A percentile compares a stretch with the other conserved stretches of the same genome.
These are phyloP conservation scores for Hemiscyllium ocellatum DNA, from an alignment of 2,113 vertebrate genomes.

Conservation along the genomic window DNA sequence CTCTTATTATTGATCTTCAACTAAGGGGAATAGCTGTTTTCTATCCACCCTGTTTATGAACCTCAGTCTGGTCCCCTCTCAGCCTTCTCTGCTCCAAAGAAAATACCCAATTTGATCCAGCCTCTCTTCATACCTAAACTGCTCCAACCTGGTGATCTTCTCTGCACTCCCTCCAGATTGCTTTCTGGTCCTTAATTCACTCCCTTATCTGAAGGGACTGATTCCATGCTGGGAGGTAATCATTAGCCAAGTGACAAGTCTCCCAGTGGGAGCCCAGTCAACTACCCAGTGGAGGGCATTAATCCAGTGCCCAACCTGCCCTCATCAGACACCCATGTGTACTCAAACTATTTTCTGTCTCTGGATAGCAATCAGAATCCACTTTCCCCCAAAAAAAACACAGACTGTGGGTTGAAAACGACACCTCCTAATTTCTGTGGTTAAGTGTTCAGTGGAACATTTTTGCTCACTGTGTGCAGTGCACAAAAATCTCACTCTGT, in stretches of 20 bases:
- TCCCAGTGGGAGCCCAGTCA: neutral
- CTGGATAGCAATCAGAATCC: neutral
- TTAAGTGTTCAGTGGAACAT: neutral
- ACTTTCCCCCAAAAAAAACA: neutral
- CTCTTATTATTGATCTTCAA: too few species aligned
- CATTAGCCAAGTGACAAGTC: neutral
- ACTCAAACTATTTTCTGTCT: neutral
- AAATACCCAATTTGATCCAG: too few species aligned
- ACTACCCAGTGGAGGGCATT: neutral
- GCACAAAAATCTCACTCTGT: too few species aligned
- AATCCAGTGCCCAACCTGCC: neutral
- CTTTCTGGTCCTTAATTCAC: neutral
- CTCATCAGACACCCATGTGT: neutral
- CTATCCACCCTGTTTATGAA: too few species aligned
- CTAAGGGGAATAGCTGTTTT: too few species aligned
- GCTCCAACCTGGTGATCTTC: too few species aligned
- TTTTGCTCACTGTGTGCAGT: neutral
- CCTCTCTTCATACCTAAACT: too few species aligned
- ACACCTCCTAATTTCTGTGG: neutral
- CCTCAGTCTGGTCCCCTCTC: too few species aligned
- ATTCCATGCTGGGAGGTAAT: neutral
- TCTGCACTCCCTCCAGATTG: too few species aligned
- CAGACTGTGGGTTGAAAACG: neutral
- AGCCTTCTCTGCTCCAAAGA: too few species aligned
- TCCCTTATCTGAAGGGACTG: neutral